These are phyloP conservation scores for Dasypolia templi DNA, from an alignment of 2,888 invertebrate genomes.

Conservation along the genomic window DNA sequence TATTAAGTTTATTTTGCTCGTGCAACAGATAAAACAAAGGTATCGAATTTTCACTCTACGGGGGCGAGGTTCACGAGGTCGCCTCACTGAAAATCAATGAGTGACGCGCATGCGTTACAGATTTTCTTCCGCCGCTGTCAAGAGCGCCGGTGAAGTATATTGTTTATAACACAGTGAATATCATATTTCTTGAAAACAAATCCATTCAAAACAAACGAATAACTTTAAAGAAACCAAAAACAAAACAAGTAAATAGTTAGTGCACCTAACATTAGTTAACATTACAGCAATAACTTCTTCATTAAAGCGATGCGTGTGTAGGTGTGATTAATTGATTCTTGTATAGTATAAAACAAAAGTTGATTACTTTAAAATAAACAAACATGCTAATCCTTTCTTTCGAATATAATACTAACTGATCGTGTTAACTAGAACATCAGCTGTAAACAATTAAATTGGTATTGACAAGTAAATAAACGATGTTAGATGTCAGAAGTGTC, in stretches of 20 bases:
- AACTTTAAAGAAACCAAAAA: slow-evolving; percentile 7
- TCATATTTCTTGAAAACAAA: slow-evolving; percentile 55
- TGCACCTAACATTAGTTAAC: slow-evolving; percentile 14
- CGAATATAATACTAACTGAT: slow-evolving; percentile 1
- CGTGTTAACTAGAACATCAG: not conserved
- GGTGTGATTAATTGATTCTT: slow-evolving; percentile 49
- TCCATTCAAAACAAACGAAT: slow-evolving; percentile 43
- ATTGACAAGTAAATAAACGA: slow-evolving; percentile 32
- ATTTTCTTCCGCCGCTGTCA: slow-evolving; percentile 74
- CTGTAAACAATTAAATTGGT: slow-evolving; percentile 25
- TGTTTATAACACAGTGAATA: slow-evolving; percentile 67
- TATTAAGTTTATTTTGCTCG: not conserved
- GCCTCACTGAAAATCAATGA: slow-evolving; percentile 86
- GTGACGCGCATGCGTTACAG: slow-evolving; percentile 80
- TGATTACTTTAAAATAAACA: slow-evolving; percentile 6
- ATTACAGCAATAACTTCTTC: not conserved
- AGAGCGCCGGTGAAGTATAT: slow-evolving; percentile 72
- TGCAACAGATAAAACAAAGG: slow-evolving; percentile 18
- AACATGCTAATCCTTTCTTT: slow-evolving; percentile 33
- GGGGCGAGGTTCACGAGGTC: slow-evolving; percentile 31
- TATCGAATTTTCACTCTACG: slow-evolving; percentile 2
- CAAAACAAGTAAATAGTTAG: slow-evolving; percentile 3
- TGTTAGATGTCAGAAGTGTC: slow-evolving; percentile 53
- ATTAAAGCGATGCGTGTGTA: slow-evolving; percentile 27
- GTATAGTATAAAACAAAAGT: slow-evolving; percentile 27